phyloP scores from a whole-genome alignment of 1,140 invertebrate species.

The Nomia melanderi region DNA sequence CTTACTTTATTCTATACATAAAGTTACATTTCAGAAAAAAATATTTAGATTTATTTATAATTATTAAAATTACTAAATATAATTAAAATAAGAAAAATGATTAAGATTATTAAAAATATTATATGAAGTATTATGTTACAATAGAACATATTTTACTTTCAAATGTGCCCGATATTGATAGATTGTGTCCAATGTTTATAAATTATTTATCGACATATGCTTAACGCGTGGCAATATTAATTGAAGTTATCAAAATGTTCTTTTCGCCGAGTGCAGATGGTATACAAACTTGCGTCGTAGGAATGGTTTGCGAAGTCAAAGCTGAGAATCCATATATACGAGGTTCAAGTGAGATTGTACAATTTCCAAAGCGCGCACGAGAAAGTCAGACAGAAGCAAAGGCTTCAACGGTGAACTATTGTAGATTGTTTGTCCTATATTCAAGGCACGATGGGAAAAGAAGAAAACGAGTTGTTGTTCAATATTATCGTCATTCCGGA shows the following conservation, averaged over 20 bases:
- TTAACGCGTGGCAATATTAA: too few species aligned
- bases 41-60: too few species aligned
- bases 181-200: too few species aligned
- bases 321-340: neutral
- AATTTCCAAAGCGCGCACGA: neutral
- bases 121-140: too few species aligned
- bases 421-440: constrained; percentile 1
- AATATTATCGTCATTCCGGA: neutral
- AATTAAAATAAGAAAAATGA: too few species aligned
- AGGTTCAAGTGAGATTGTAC: neutral
- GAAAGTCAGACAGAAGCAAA: neutral
- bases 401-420: constrained; percentile 6
- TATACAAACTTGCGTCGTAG: neutral
- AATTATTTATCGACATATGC: too few species aligned
- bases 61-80: too few species aligned
- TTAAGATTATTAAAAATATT: too few species aligned
- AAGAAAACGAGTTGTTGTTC: neutral
- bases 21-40: too few species aligned
- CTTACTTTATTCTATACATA: too few species aligned
- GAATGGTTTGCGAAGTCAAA: neutral
- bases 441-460: neutral
- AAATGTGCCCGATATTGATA: too few species aligned
- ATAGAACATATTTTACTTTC: too few species aligned
- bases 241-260: neutral
- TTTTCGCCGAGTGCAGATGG: neutral